A percentile compares a stretch with the other conserved stretches of the same genome.
phyloP scores from a whole-genome alignment of 2,888 invertebrate genomes.

The Chrysolina haemoptera region DNA sequence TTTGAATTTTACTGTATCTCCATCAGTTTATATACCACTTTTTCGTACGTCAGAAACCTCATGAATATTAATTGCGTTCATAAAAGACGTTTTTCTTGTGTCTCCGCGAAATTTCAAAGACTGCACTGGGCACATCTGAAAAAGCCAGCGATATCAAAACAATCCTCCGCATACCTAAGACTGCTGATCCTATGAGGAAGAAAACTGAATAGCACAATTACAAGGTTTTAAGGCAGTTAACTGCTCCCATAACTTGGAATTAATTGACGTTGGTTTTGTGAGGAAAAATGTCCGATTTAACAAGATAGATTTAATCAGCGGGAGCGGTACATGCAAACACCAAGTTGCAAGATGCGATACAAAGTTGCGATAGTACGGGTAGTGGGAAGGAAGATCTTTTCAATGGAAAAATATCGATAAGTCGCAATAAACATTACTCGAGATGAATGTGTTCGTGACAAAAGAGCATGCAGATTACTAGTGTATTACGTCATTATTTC shows the following conservation, averaged over 20 bases:
- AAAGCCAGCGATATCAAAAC: too few species aligned
- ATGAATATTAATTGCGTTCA: too few species aligned
- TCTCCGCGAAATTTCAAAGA: too few species aligned
- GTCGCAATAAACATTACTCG: background rate
- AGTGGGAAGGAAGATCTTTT: conserved; percentile 23
- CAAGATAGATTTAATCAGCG: conserved; percentile 62
- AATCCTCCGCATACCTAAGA: background rate
- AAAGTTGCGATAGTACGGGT: conserved; percentile 39
- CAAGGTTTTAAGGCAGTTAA: conserved; percentile 54
- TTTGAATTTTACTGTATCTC: too few species aligned
- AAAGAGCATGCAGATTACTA: background rate
- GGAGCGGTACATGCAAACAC: conserved; percentile 58
- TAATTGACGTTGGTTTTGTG: conserved; percentile 64
- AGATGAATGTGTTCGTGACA: conserved; percentile 4
- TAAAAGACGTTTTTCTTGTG: too few species aligned
- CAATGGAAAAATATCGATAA: background rate
- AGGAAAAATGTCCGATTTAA: conserved; percentile 65
- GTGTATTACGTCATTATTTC: background rate
- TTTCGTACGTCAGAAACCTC: too few species aligned
- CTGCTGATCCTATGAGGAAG: conserved; percentile 23
- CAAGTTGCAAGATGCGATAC: conserved; percentile 55
- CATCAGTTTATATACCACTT: too few species aligned
- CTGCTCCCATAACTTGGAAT: conserved; percentile 62
- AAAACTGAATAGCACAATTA: conserved; percentile 52
- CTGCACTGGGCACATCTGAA: too few species aligned